Evolutionary conservation across 1,140 invertebrate genomes (phyloP), one percentile per base, ranked within the genome.

Genomic region (Triops cancriformis): DNA sequence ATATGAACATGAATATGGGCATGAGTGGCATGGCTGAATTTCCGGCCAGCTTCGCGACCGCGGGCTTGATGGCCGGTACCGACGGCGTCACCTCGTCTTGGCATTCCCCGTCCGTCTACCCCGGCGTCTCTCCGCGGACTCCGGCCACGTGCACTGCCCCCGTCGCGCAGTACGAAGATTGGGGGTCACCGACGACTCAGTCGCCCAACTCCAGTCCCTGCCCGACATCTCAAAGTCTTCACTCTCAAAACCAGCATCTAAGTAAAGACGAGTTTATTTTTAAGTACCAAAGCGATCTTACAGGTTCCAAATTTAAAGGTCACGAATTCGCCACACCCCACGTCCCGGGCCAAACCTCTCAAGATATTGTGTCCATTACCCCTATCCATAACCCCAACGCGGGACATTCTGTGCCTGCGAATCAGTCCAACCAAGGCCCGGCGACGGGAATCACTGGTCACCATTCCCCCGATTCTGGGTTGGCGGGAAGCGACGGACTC

Each of bases 401-500:
- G 28, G 26, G 74, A n/a, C 42, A 31, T 43, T 78, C 43, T 18
- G 23, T 26, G 64, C 64, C 72, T 74, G 31, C 73, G 12, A 64
- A 45, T 41, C 28, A 26, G 41, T 26, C 73, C 43, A 79, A 11
- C 73, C n/a, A 41, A 26, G 73, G 31, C 72, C 31, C 64, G n/a
- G 31, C 72, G 41, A 76, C 45, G 41, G 74, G 14, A 77, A 79
- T 43, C 73, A 78, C 23, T 76, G 80, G 75, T 79, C 79, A 80
- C 75, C 64, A 77, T 41, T 78, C 80, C 23, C 80, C 80, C 23
- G 81, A 83, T 73, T 82, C 82, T 0, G 81, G 81, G 10, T 78
- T 83, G 12, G 81, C 82, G 0, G 82, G 79, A 4, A 82, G 82
- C 43, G 82, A 83, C 41, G 82, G 82, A 2, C 77, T 81, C 7